Evolutionary conservation across 2,888 invertebrate genomes (phyloP), one percentile per base, ranked within the genome.

Genomic region (Drosophila incognita): DNA sequence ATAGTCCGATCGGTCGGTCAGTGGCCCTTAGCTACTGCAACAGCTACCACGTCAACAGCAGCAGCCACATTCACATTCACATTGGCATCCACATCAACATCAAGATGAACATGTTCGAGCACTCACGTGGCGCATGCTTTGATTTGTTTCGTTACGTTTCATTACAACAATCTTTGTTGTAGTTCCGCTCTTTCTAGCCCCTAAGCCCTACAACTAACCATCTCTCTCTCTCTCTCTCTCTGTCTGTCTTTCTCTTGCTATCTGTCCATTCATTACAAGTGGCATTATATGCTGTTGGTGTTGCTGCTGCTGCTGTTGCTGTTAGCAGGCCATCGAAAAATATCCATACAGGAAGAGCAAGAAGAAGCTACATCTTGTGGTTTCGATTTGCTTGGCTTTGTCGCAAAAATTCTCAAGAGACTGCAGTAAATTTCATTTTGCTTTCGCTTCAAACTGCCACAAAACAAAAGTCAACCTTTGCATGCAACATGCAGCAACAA

Each of bases 141-240:
- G 89, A 89, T 86, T 86, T 86, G 76, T 86, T 86, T 86, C 87
- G 85, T 76, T 86, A 86, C 89, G 85, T 86, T 86, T 89, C 85
- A 86, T 86, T 86, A 84, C 87, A 89, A 81, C 86, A 84, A 88
- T 78, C 86, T 65, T 78, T 38, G 58, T 40, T 33, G 21, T 40
- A 40, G 52, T 53, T 52, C 56, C 11, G 48, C 11, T 49, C 27
- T n/a, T n/a, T n/a, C n/a, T n/a, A n/a, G n/a, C n/a, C n/a, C n/a
- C n/a, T 63, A 40, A 49, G 63, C 31, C 35, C 57, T 46, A 18
- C 46, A 21, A 58, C 38, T 24, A 24, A 56, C 35, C 15, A 24
- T 24, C 49, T 53, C 46, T 52, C 54, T 24, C 7, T 29, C 52
- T 51, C 51, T 51, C 49, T 27, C 31, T 5, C 27, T n/a, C 29